A percentile compares a stretch with the other conserved stretches of the same genome.
Evolutionary conservation across 2,888 invertebrate species (phyloP).

Genomic region (Drosophila histrio): DNA sequence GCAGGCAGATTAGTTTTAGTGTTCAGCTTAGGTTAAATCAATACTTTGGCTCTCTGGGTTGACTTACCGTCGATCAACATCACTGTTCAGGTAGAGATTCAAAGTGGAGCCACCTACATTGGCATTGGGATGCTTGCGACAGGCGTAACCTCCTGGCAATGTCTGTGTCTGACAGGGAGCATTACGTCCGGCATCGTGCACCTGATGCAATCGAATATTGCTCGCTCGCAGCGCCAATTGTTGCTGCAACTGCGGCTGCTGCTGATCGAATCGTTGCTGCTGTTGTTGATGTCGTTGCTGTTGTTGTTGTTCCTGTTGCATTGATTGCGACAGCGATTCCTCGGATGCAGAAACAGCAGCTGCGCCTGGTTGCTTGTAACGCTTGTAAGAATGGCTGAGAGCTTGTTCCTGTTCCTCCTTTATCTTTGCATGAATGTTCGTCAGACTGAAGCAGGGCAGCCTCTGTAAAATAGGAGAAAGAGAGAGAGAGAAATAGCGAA

Average conservation of each 20-base stretch:
- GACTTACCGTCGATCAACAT: constrained; percentile 74
- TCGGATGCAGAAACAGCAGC: background rate
- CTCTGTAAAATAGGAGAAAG: constrained; percentile 59
- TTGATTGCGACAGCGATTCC: constrained; percentile 6
- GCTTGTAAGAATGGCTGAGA: constrained; percentile 70
- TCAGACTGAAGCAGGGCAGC: constrained; percentile 80
- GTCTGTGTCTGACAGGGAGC: constrained; percentile 49
- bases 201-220: constrained; percentile 55
- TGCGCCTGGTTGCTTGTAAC: constrained; percentile 63
- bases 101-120: constrained; percentile 53
- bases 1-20: too few species aligned
- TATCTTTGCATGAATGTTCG: constrained; percentile 77
- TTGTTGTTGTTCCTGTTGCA: constrained; percentile 7
- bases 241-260: constrained; percentile 13
- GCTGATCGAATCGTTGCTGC: background rate
- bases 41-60: background rate
- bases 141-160: constrained; percentile 58
- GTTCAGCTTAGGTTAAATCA: too few species aligned
- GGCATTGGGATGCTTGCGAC: constrained; percentile 73
- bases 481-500: background rate
- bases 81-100: constrained; percentile 65
- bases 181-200: constrained; percentile 56
- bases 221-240: constrained; percentile 18
- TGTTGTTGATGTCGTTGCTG: constrained; percentile 6
- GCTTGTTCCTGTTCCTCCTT: constrained; percentile 70